Evolutionary conservation across 2,113 vertebrate species (phyloP), one percentile per base, ranked within the genome.

Genomic region (Actenoides hombroni): DNA sequence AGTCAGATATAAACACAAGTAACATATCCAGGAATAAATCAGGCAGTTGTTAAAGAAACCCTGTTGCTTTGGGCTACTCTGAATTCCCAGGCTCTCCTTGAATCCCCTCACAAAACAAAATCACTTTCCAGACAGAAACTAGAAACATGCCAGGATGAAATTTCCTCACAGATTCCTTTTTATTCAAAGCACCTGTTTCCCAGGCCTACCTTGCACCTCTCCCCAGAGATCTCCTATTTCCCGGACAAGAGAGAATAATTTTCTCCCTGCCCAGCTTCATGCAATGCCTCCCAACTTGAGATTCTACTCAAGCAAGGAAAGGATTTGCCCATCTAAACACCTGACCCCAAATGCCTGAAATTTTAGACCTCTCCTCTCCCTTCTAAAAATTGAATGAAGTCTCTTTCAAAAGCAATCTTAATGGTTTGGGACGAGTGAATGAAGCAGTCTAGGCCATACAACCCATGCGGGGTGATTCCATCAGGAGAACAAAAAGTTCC

Each of bases 21-120:
- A 93, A 88, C 15, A 0, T n/a, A 88, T 28, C 76, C 92, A 81
- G 65, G 57, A 93, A 93, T 97, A 94, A 96, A 96, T 95, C 86
- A 94, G 33, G 12, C 28, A 59, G 79, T 89, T 12, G 1, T 78
- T 96, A 84, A 81, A 90, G 31, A 86, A 93, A 78, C 14, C 33
- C 61, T n/a, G 17, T 51, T 88, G 44, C 85, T 95, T 75, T 86
- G 67, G 60, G 25, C 19, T 83, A 26, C 44, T 21, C 40, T 67
- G 61, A 60, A 48, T 64, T 88, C 71, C 42, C 57, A 90, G 44
- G 33, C 63, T 77, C 59, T 70, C 42, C 40, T 68, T 73, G 44
- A 20, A 91, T 39, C 68, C 35, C 56, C 57, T 77, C 59, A 29
- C 20, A 74, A 88, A 93, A 74, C 1, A 4, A 85, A 89, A 93